Evolutionary conservation across 2,888 invertebrate species (phyloP).

Genomic region (Timandra comae): DNA sequence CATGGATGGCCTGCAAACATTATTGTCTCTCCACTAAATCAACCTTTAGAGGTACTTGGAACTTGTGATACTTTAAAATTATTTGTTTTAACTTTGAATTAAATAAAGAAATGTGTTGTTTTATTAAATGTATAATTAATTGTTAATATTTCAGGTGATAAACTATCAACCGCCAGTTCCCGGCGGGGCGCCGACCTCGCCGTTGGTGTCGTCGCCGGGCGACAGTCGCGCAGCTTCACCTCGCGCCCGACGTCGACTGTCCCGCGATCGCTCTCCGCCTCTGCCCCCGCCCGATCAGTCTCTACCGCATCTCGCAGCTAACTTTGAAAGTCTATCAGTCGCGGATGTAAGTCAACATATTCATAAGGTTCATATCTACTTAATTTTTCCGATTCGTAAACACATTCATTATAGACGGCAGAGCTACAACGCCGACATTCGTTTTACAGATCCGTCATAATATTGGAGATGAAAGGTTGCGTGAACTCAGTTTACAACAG

Average conservation of each 20-base stretch:
- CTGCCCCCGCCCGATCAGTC: constrained; percentile 40
- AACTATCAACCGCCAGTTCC: constrained; percentile 64
- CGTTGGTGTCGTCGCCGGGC: constrained; percentile 86
- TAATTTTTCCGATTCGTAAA: too few relatives aligned
- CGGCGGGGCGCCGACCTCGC: constrained; percentile 76
- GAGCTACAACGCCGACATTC: too few relatives aligned
- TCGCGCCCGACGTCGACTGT: constrained; percentile 69
- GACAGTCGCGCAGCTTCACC: constrained; percentile 86
- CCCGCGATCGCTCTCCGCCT: constrained; percentile 67
- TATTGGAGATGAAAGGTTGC: constrained; percentile 79
- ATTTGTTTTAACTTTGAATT: too few relatives aligned
- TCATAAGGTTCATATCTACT: too few relatives aligned
- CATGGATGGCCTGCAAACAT: constrained; percentile 67
- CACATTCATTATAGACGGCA: too few relatives aligned
- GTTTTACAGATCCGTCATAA: constrained; percentile 75
- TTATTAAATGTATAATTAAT: too few relatives aligned
- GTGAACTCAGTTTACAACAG: constrained; percentile 75
- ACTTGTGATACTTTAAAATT: too few relatives aligned
- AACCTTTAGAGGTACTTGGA: constrained; percentile 70
- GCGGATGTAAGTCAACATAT: constrained; percentile 45
- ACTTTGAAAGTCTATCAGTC: constrained; percentile 62
- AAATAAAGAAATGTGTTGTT: too few relatives aligned
- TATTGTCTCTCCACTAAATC: constrained; percentile 61
- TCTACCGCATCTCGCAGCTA: constrained; percentile 53
- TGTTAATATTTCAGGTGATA: constrained; percentile 42